Base-by-base conservation (phyloP, 2,797 vertebrate species). In the Calcarius lapponicus region DNA sequence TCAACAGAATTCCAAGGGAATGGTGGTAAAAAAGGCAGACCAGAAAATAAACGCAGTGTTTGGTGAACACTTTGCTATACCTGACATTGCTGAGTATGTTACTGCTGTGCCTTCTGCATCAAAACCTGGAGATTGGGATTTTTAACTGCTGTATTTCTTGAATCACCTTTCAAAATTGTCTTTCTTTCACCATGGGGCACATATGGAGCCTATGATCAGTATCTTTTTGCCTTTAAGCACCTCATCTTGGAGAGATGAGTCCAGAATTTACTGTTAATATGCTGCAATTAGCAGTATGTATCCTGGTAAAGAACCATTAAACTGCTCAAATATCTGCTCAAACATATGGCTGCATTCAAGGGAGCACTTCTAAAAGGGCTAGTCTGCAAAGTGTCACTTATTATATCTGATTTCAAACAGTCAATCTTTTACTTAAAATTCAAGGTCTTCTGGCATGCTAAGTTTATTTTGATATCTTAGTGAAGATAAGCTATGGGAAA, bases 1-100 rank as follows among this genome's bases (percentile, higher is more conserved):
- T 94, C 82, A 40, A 91, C 94, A 98, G 98, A 98, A 98, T 86
- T 96, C 97, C 29, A 97, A 97, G 88, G 97, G 93, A 34, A 71
- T 97, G 64, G 79, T 96, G 20, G 79, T 98, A 61, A 96, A 96
- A 91, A 97, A 80, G 71, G 75, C 83, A 47, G 26, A 93, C 3
- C 17, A 48, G 80, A 88, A 45, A 76, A 96, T 97, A 57, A 92
- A 84, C 5, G 2, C 96, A 32, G 94, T 83, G 28, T 56, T 95
- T 50, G 64, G 81, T 47, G 92, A 69, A 54, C 82, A 31, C 42
- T 78, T 98, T 42, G 85, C 58, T 32, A 96, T 98, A 84, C 97
- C 98, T 57, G 97, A 97, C 2, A 17, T 97, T 71, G 97, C 96
- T 3, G 79, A 93, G 98, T 98, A 97, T 1, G 98, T 97, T 25